Percentiles rank a stretch among this genome's conserved stretches.
Evolutionary conservation across 2,888 invertebrate species (phyloP).

Genomic region (Sphaerophoria taeniata): DNA sequence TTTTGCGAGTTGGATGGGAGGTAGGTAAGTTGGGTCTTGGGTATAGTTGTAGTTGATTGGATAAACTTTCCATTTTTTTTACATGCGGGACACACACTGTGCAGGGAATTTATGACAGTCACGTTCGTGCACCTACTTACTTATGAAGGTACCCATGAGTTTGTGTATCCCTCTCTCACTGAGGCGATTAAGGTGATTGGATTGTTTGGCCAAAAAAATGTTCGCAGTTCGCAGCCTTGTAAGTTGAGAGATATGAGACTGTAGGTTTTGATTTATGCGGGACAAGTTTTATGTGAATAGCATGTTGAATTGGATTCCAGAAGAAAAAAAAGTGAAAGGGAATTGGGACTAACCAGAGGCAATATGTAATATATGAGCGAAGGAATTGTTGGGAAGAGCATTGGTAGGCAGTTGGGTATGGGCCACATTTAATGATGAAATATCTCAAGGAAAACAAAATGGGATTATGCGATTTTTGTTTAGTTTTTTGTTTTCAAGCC

Average conservation of each 20-base stretch:
- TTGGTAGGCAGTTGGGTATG: neutral
- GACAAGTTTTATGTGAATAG: constrained; percentile 35
- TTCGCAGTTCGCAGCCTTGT: constrained; percentile 53
- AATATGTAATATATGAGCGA: neutral
- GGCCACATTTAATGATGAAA: constrained; percentile 10
- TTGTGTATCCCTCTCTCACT: constrained; percentile 29
- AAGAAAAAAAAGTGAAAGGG: constrained; percentile 22
- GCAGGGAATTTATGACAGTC: constrained; percentile 57
- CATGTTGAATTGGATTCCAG: constrained; percentile 25
- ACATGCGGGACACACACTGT: constrained; percentile 45
- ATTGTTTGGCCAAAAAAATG: constrained; percentile 31
- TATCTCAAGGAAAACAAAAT: neutral
- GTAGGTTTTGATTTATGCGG: constrained; percentile 52
- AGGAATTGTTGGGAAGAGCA: neutral
- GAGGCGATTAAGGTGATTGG: constrained; percentile 68
- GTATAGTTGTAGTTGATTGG: constrained; percentile 23
- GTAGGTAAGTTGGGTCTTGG: constrained; percentile 62
- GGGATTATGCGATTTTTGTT: no score
- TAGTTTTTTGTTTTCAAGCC: no score
- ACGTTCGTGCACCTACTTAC: constrained; percentile 36
- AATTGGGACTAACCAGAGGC: neutral
- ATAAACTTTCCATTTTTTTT: constrained; percentile 67
- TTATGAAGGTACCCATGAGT: neutral
- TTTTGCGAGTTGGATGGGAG: constrained; percentile 46
- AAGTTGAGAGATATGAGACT: constrained; percentile 26